Percentiles rank a stretch among this genome's conserved stretches.
These are phyloP conservation scores for Antitype chi DNA, from an alignment of 2,888 invertebrate species.

Conservation along the genomic window DNA sequence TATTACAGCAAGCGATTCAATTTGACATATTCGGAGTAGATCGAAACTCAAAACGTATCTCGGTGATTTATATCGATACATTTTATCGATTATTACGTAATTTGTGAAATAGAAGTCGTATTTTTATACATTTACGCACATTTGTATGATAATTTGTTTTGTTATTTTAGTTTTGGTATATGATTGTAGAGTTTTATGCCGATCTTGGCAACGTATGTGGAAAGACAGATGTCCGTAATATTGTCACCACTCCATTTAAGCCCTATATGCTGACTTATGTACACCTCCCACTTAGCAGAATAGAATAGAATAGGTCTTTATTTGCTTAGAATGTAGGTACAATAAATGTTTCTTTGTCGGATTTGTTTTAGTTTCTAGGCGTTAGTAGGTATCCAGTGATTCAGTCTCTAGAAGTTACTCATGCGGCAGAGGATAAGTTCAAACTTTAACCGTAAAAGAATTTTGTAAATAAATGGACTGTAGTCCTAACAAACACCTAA, in stretches of 20 bases:
- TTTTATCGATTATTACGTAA: constrained; percentile 51
- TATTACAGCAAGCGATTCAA: constrained; percentile 28
- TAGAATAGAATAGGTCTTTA: too few relatives aligned
- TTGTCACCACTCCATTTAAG: constrained; percentile 33
- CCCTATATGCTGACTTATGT: neutral
- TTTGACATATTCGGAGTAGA: constrained; percentile 63
- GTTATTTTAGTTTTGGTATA: constrained; percentile 30
- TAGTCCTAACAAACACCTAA: neutral
- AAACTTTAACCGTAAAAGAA: neutral
- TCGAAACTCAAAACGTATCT: constrained; percentile 23
- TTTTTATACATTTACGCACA: constrained; percentile 34
- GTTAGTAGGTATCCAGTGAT: neutral
- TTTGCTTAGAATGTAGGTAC: too few relatives aligned
- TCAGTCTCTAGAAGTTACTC: neutral
- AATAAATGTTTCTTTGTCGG: neutral
- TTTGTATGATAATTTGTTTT: constrained; percentile 60
- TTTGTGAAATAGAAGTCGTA: constrained; percentile 8
- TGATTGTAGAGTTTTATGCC: constrained; percentile 6
- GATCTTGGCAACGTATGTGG: constrained; percentile 11
- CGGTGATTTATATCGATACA: constrained; percentile 54
- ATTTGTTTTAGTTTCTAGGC: neutral
- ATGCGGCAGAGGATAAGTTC: neutral
- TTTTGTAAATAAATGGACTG: neutral
- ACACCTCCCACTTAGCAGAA: constrained; percentile 6
- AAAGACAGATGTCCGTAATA: constrained; percentile 1